Evolutionary conservation across 2,888 invertebrate species (phyloP).

Genomic region (Caenorhabditis auriculariae): DNA sequence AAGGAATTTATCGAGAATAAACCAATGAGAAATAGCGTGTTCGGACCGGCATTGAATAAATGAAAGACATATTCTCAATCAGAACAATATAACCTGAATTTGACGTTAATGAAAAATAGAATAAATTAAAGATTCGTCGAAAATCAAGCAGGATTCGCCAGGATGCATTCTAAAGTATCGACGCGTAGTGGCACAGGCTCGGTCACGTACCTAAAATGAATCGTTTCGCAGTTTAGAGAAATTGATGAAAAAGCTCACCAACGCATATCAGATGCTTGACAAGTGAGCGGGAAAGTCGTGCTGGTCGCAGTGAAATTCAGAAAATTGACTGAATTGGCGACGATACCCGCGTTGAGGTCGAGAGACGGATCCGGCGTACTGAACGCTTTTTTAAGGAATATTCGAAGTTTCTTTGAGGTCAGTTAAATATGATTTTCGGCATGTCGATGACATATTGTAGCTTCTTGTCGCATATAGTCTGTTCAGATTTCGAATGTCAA

Average conservation of each 20-base stretch:
- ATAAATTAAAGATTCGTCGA: no score
- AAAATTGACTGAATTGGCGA: constrained; percentile 34
- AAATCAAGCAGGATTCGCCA: constrained; percentile 34
- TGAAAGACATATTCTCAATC: no score
- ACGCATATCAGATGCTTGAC: constrained; percentile 4
- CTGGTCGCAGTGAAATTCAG: constrained; percentile 16
- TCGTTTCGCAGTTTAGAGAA: neutral
- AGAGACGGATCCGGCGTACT: constrained; percentile 20
- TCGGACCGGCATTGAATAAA: no score
- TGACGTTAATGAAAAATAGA: no score
- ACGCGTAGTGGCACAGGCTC: constrained; percentile 18
- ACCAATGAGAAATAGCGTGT: no score
- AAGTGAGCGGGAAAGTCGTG: constrained; percentile 22
- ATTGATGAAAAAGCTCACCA: neutral
- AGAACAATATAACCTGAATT: no score
- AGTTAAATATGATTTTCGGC: neutral
- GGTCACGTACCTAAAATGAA: constrained; percentile 8
- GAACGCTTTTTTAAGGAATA: no score
- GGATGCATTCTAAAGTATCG: constrained; percentile 21
- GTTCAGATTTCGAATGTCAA: no score
- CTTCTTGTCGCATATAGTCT: no score
- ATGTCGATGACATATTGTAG: no score
- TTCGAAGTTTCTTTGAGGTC: no score
- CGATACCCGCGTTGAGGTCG: constrained; percentile 36
- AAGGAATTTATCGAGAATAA: no score